Evolutionary conservation across 2,113 vertebrate species (phyloP).

Genomic region (Orthonyx spaldingii): DNA sequence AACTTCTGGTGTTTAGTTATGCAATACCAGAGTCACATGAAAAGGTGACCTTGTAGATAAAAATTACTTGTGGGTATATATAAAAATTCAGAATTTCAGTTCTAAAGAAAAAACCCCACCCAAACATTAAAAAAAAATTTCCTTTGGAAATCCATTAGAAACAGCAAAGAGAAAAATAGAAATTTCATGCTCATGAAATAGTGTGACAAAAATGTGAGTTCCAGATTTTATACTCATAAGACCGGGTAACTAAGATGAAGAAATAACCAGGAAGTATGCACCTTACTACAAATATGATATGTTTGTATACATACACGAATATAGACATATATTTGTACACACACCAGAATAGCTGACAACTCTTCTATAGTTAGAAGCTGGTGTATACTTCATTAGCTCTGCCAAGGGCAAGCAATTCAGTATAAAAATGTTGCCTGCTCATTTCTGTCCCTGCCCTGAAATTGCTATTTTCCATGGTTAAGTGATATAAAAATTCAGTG

Average conservation of each 20-base stretch:
- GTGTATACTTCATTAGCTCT: not conserved
- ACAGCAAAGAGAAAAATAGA: not conserved
- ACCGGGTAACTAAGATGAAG: not conserved
- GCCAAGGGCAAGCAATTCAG: not conserved
- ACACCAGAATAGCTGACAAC: not conserved
- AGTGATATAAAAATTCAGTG: not conserved
- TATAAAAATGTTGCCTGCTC: not conserved
- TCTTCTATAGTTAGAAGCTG: not conserved
- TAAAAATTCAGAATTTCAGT: not conserved
- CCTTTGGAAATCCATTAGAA: not conserved
- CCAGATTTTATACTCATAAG: not conserved
- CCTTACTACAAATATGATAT: not conserved
- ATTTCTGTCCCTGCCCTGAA: not conserved
- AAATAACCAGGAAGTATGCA: not conserved
- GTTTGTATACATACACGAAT: not conserved
- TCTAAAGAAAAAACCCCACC: fast-evolving
- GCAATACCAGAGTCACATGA: fast-evolving
- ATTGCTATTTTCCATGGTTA: not conserved
- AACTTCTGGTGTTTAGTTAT: not conserved
- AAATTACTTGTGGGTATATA: not conserved
- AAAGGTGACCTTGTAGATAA: not conserved
- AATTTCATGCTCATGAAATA: not conserved
- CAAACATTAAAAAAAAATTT: not conserved
- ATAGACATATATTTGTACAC: not conserved
- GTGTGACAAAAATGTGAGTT: not conserved